phyloP scores from a whole-genome alignment of 2,888 invertebrate genomes.

The Ormyrus thymus region DNA sequence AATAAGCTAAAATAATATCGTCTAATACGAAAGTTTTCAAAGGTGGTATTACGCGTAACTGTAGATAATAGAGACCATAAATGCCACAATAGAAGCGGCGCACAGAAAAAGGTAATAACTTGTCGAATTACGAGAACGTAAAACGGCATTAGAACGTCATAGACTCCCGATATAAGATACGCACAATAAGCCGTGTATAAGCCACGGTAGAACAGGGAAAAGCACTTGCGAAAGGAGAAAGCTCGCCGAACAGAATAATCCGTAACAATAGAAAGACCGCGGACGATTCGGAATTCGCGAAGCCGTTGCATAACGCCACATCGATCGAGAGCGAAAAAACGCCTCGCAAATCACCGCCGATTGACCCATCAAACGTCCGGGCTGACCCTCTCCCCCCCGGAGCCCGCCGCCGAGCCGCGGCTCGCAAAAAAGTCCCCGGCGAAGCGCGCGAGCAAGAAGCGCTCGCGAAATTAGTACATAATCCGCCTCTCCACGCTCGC shows the following conservation, averaged over 20 bases:
- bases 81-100: conserved; percentile 7
- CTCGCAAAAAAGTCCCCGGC: not conserved
- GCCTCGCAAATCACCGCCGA: too few species aligned
- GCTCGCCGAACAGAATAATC: not conserved
- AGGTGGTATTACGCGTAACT: conserved; percentile 16
- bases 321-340: too few species aligned
- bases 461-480: conserved; percentile 34
- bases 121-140: conserved; percentile 40
- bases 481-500: conserved; percentile 21
- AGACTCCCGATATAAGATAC: not conserved
- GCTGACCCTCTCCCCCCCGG: not conserved
- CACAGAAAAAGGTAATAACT: conserved; percentile 26
- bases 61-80: conserved; percentile 27
- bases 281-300: too few species aligned
- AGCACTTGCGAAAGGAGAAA: not conserved
- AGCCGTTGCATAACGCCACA: too few species aligned
- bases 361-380: not conserved
- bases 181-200: not conserved
- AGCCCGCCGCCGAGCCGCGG: not conserved
- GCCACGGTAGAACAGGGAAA: not conserved
- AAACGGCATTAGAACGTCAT: conserved; percentile 7
- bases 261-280: not conserved
- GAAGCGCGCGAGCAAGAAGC: conserved; percentile 1
- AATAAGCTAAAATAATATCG: conserved; percentile 18
- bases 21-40: conserved; percentile 14